Evolutionary conservation across 2,797 vertebrate genomes (phyloP).

Genomic region (Astyanax mexicanus): DNA sequence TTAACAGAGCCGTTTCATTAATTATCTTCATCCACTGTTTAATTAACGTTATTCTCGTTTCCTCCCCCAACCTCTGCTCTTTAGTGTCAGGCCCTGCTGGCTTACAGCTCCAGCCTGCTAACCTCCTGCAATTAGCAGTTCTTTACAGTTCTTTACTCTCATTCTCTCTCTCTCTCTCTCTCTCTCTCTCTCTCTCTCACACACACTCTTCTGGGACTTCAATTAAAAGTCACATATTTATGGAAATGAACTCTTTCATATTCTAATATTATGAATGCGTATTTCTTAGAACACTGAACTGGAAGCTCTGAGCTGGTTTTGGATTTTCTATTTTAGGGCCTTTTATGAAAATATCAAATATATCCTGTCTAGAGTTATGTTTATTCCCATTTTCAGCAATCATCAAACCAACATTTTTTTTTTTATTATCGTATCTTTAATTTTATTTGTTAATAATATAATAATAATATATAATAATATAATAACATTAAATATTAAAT

Average conservation of each 20-base stretch:
- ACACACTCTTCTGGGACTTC: neutral
- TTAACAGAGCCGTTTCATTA: slow-evolving; percentile 6
- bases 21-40: slow-evolving; percentile 33
- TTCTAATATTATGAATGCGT: neutral
- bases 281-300: neutral
- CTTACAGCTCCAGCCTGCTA: neutral
- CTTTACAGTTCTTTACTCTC: neutral
- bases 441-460: too few species aligned
- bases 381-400: too few species aligned
- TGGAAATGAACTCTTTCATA: neutral
- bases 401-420: too few species aligned
- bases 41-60: slow-evolving; percentile 29
- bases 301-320: neutral
- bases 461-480: too few species aligned
- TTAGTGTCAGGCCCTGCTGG: neutral
- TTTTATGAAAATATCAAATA: neutral
- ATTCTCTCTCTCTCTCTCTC: too few species aligned
- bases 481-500: too few species aligned
- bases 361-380: too few species aligned
- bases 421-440: too few species aligned
- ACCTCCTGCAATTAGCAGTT: slow-evolving; percentile 24
- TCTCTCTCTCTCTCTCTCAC: neutral
- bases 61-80: slow-evolving; percentile 6
- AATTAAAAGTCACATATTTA: too few species aligned
- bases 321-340: neutral